phyloP scores from a whole-genome alignment of 1,140 invertebrate species.

The Ooceraea biroi region DNA sequence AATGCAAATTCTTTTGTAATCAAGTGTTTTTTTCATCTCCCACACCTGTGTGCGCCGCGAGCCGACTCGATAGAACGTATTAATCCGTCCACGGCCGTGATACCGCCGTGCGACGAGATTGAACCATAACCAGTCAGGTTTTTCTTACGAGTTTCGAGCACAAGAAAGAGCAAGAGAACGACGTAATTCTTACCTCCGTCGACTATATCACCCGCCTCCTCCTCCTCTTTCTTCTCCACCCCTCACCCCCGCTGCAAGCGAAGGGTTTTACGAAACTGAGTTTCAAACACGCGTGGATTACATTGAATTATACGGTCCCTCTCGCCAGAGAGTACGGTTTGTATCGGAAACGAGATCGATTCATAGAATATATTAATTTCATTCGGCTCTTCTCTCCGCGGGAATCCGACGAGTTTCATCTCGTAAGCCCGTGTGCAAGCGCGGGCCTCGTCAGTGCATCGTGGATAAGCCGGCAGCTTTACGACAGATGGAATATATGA shows the following conservation, averaged over 20 bases:
- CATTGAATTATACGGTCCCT: neutral
- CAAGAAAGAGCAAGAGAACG: neutral
- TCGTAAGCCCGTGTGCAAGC: neutral
- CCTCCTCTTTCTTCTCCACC: too few species aligned
- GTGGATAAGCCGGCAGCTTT: slow-evolving; percentile 52
- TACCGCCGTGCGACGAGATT: slow-evolving; percentile 35
- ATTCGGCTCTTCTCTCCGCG: slow-evolving; percentile 10
- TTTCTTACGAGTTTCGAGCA: slow-evolving; percentile 8
- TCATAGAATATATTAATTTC: slow-evolving; percentile 53
- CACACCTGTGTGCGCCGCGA: neutral
- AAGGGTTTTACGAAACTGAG: neutral
- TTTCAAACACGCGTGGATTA: slow-evolving; percentile 26
- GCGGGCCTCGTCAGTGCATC: neutral
- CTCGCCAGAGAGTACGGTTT: neutral
- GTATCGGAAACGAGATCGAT: slow-evolving; percentile 29
- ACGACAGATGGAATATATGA: slow-evolving; percentile 14
- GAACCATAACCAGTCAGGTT: slow-evolving; percentile 33
- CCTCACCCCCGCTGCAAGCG: neutral
- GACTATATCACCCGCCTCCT: neutral
- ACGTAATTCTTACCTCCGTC: neutral
- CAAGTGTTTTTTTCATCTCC: slow-evolving; percentile 36
- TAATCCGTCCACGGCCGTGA: slow-evolving; percentile 35
- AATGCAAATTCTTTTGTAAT: slow-evolving; percentile 78
- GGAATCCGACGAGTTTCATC: slow-evolving; percentile 42
- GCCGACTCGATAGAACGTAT: neutral